phyloP scores from a whole-genome alignment of 2,113 vertebrate genomes.

The Pogona vitticeps region DNA sequence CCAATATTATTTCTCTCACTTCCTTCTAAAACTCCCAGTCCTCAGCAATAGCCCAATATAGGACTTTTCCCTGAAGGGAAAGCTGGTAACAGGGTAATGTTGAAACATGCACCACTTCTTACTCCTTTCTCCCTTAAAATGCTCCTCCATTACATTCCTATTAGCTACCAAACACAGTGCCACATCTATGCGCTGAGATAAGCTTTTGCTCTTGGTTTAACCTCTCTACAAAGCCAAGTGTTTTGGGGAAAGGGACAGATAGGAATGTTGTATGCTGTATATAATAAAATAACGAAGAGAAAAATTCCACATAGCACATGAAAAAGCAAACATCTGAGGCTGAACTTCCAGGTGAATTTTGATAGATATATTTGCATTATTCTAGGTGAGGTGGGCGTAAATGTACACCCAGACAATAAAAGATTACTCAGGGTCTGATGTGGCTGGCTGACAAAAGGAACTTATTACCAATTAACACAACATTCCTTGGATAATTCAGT shows the following conservation, averaged over 20 bases:
- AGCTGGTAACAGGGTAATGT: not conserved
- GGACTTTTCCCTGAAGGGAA: no score
- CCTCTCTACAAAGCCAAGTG: not conserved
- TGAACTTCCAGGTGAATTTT: not conserved
- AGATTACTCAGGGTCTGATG: slow-evolving; percentile 27
- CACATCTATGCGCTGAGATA: not conserved
- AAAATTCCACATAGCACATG: not conserved
- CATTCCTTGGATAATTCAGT: not conserved
- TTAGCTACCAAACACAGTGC: not conserved
- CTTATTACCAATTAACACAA: not conserved
- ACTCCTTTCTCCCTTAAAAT: not conserved
- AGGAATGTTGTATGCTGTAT: not conserved
- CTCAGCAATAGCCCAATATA: not conserved
- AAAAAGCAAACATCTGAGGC: not conserved
- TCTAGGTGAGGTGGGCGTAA: not conserved
- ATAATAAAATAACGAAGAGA: not conserved
- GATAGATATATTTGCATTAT: not conserved
- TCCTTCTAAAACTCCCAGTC: not conserved
- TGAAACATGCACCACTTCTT: not conserved
- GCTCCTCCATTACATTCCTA: not conserved
- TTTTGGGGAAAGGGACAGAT: not conserved
- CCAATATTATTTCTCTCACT: not conserved
- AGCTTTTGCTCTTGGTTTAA: not conserved
- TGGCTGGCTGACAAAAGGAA: not conserved
- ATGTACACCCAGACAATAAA: not conserved